Evolutionary conservation across 2,113 vertebrate genomes (phyloP), one percentile per base, ranked within the genome.

Genomic region (Chionis minor): DNA sequence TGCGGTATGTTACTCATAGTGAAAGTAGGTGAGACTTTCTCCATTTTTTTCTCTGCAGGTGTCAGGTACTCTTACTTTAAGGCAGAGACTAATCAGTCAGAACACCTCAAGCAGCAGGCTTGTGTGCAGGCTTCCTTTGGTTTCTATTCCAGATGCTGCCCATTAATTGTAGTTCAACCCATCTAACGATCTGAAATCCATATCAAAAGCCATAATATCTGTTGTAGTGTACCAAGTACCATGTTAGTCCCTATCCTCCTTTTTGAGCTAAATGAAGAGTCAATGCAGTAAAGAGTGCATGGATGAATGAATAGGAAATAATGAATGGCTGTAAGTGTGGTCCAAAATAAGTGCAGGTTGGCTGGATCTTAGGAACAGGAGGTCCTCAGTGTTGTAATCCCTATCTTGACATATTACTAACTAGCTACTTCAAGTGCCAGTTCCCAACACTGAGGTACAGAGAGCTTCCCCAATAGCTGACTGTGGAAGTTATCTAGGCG

Each of bases 21-120:
- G 87, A 86, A 79, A 45, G 65, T 97, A 91, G 93, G 92, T 97
- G 95, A 98, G 92, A 90, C 38, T 80, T 71, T 73, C 32, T 82
- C 66, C 18, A 14, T 75, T 86, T 87, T 96, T 96, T 91, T 83
- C 84, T 85, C 65, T 81, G 33, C 19, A 12, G 73, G 55, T 91
- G 49, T 32, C 83, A 63, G 65, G 62, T 85, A n/a, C 71, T 69
- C 84, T 87, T 55, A 71, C 49, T 49, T 35, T n/a, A 67, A 94
- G 77, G 93, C 63, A 79, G 67, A 94, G 32, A 71, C 47, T 49
- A 69, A 54, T 59, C 28, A 94, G 61, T 52, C 49, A 89, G 79
- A 88, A 92, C 88, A 66, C 22, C 72, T 91, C 47, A 47, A 71
- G 88, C 32, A 86, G 47, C n/a, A 67, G 65, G 42, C 26, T 70